These are phyloP conservation scores for Linepithema humile DNA, from an alignment of 1,140 invertebrate species.

Conservation along the genomic window DNA sequence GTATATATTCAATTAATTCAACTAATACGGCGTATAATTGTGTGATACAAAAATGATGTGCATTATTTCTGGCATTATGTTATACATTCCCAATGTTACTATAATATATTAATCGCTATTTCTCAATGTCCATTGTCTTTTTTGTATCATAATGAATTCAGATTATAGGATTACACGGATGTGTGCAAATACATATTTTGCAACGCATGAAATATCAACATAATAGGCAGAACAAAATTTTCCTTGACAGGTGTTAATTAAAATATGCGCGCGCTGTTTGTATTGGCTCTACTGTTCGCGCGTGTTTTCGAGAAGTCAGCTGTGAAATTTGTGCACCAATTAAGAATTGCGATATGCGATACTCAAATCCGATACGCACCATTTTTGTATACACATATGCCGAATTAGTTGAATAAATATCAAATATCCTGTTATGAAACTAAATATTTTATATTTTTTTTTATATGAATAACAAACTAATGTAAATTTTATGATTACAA, in stretches of 20 bases:
- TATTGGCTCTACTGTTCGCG: slow-evolving; percentile 11
- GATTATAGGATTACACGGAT: background rate
- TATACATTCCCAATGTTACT: slow-evolving; percentile 13
- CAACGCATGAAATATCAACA: background rate
- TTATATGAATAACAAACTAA: background rate
- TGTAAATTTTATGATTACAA: background rate
- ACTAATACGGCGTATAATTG: background rate
- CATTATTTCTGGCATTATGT: background rate
- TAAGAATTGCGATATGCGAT: slow-evolving; percentile 14
- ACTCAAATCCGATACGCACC: background rate
- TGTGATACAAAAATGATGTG: background rate
- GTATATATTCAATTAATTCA: too few species aligned
- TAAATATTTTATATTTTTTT: background rate
- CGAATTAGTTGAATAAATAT: slow-evolving; percentile 31
- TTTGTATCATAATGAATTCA: slow-evolving; percentile 18
- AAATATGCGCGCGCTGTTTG: slow-evolving; percentile 27
- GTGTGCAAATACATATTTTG: background rate
- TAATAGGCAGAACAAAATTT: slow-evolving; percentile 30
- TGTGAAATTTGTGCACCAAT: slow-evolving; percentile 35
- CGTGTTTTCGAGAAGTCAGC: background rate
- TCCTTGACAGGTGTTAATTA: slow-evolving; percentile 48
- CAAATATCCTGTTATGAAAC: slow-evolving; percentile 25
- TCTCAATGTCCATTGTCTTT: background rate
- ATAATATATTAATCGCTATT: slow-evolving; percentile 11
- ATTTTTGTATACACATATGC: background rate